Conservation (phyloP, 2,113 vertebrate genomes). For the Actenoides lindsayi region DNA sequence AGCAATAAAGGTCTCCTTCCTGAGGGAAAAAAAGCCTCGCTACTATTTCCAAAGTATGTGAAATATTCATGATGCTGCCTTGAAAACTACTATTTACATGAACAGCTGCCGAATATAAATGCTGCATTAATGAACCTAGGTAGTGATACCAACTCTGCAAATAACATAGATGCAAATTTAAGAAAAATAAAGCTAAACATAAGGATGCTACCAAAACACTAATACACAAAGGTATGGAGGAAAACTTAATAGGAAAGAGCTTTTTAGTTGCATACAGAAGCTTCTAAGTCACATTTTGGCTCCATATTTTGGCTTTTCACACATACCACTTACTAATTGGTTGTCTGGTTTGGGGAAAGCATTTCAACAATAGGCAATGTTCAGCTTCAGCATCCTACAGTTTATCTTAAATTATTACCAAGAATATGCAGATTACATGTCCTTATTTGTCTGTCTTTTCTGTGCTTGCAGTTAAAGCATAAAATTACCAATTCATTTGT, state of each 20-base stretch:
- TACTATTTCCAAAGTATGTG: not conserved
- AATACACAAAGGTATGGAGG: not conserved
- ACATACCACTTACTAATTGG: not conserved
- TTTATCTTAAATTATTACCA: not conserved
- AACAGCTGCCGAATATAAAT: constrained; percentile 39
- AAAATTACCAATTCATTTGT: not conserved
- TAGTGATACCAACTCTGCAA: not conserved
- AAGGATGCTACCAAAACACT: not conserved
- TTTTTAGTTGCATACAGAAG: not conserved
- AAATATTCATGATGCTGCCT: constrained; percentile 37
- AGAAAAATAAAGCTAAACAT: not conserved
- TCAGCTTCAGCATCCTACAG: not conserved
- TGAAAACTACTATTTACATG: not conserved
- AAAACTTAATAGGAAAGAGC: not conserved
- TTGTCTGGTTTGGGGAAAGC: not conserved
- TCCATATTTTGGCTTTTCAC: not conserved
- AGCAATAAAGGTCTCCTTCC: not conserved
- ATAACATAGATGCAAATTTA: not conserved
- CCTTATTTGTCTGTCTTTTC: not conserved
- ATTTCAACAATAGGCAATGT: not conserved
- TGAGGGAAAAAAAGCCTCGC: constrained; percentile 12
- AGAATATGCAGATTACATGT: not conserved
- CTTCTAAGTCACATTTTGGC: not conserved
- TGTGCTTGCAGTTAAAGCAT: not conserved
- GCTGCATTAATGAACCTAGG: not conserved